Base-by-base conservation (phyloP, 2,888 invertebrate genomes). In the Helicoverpa assulta region DNA sequence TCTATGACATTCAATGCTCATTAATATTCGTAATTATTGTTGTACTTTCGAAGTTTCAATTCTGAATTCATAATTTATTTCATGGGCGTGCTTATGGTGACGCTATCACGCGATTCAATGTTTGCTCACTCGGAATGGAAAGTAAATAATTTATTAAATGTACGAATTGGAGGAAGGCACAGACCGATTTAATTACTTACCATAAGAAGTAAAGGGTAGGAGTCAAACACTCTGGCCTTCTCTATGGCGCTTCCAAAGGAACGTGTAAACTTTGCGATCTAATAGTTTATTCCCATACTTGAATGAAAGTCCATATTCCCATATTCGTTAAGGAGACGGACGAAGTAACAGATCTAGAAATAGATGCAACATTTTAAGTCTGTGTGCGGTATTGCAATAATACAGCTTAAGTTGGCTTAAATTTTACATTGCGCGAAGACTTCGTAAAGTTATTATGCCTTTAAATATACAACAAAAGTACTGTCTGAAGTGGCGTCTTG, bases 1-100 rank as follows among this genome's bases (percentile, higher is more conserved):
- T 57, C 67, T 71, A 73, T 76, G 70, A 76, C 60, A 70, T 71
- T 57, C 54, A 37, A 37, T 55, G 40, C 67, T 73, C 62, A 76
- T 81, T 81, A 71, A 65, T 72, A 81, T 65, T 76, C 57, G 51
- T 71, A 71, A 78, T 72, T 76, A 78, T 81, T 72, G 53, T 60
- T 67, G 21, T 55, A 43, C 12, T 40, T 40, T 14, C 58, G 67
- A 69, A 43, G 4, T 40, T 40, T 14, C 58, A 68, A 69, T 68
- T 60, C 59, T 64, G 63, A 77, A 73, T 76, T 59, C 8, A 43
- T 71, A 57, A 62, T 40, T 54, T 56, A 54, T 50, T 40, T n/a
- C 52, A 5, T 70, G 47, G 47, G 16, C n/a, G n/a, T 16, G 47
- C 40, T 47, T 61, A 29, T n/a, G 53, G n/a, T 59, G 65, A 43